Evolutionary conservation across 2,888 invertebrate species (phyloP), one percentile per base, ranked within the genome.

Genomic region (Stenodera caucasica): DNA sequence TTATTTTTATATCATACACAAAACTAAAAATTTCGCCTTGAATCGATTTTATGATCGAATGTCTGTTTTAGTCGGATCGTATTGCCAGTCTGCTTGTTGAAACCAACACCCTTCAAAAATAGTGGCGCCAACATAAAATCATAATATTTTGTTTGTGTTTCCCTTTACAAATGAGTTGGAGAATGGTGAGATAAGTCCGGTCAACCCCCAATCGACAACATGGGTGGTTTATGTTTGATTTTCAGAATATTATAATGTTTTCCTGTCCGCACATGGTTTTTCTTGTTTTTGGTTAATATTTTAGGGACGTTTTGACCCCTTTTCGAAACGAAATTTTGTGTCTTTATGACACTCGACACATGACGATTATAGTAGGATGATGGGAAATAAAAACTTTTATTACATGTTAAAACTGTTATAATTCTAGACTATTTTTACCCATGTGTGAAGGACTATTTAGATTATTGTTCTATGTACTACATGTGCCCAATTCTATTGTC

Each of bases 321-420:
- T 65, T 67, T 59, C 32, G 45, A 55, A 60, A 63, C 59, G 61
- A 60, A 65, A 65, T 60, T 67, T 61, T 67, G 56, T 67, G 58
- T 64, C 67, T 68, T 68, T 67, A 68, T 60, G 51, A 63, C 49
- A 21, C 52, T 57, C 60, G 61, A 58, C 64, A 64, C 57, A 57
- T 64, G 61, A 63, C 63, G 55, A 59, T 56, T 60, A 40, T 11
- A 21, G 18, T 21, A 51, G 65, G 49, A 66, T 52, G 61, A 55
- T 68, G 65, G 63, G 62, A 67, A 70, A 67, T 70, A 70, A 70
- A 70, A 40, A 67, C n/a, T 67, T 70, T 70, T 68, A 70, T 67
- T 70, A 63, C 55, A 60, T 63, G 64, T 67, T 68, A 70, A 70
- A 68, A 66, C 56, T 63, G 61, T 60, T 66, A 69, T 68, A 67